A percentile compares a stretch with the other conserved stretches of the same genome.
phyloP scores from a whole-genome alignment of 2,797 vertebrate species.

The Galagoides demidoff region DNA sequence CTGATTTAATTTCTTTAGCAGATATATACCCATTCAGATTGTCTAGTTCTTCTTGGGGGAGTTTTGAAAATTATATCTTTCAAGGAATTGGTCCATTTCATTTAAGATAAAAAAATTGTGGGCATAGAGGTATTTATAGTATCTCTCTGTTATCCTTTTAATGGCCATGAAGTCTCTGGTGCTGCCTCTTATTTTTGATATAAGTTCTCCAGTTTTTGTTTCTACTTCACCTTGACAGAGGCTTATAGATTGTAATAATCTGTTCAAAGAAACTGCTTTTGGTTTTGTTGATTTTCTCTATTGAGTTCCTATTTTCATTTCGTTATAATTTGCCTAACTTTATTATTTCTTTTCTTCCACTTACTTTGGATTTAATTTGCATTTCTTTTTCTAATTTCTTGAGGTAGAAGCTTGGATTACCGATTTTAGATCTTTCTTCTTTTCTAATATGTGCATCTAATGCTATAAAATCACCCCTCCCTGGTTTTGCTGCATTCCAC shows the following conservation, averaged over 20 bases:
- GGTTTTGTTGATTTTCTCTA: not conserved
- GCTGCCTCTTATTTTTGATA: not conserved
- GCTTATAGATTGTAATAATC: not conserved
- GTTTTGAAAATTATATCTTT: not conserved
- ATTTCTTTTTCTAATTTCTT: not conserved
- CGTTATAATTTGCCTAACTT: not conserved
- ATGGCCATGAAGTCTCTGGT: not conserved
- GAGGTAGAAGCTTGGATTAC: not conserved
- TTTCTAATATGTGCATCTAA: not conserved
- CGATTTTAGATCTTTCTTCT: not conserved
- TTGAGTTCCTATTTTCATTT: not conserved
- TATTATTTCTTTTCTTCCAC: not conserved
- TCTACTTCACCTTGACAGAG: not conserved
- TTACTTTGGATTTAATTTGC: not conserved
- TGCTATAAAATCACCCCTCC: not conserved
- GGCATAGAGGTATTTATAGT: not conserved
- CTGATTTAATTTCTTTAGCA: not conserved
- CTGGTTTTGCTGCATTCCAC: not conserved
- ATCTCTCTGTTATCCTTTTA: not conserved
- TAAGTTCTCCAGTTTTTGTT: not conserved
- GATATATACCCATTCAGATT: not conserved
- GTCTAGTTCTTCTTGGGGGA: not conserved
- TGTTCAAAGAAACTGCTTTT: not conserved
- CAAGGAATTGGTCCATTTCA: not conserved
- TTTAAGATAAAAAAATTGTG: not conserved